Base-by-base conservation (phyloP, 1,140 invertebrate genomes). In the Coelopa frigida region DNA sequence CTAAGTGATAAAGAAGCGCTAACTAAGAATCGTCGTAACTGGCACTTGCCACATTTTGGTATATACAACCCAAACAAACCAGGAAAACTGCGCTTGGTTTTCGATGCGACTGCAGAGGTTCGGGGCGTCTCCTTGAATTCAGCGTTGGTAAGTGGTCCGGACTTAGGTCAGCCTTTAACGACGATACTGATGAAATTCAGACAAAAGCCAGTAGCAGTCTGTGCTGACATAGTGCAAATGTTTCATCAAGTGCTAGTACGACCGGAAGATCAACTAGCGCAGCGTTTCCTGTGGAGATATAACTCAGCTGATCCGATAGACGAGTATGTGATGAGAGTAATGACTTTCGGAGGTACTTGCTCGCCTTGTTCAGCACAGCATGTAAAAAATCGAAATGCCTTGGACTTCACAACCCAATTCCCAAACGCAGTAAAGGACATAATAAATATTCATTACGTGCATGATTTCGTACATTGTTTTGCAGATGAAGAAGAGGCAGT, bases 401-500 rank as follows among this genome's bases (percentile, higher is more conserved):
- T 42, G 17, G 27, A 47, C 7, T 61, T 55, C 45, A 20, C 23
- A 11, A 31, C 44, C 17, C 5, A 14, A 4, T 44, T 23, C n/a
- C 58, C 60, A 0, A 5, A 35, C 12, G 61, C 67, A 2, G 58
- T 52, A 11, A 12, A 55, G 0, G 60, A 57, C 0, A 58, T 72
- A 6, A 14, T 36, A 1, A 12, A 58, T 6, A 46, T 50, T 20
- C 59, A 61, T 36, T 70, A 70, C 38, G 65, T 68, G 53, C 64
- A 70, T 46, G 70, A 69, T 43, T 69, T 61, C 40, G 51, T 70
- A 6, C 59, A 65, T 40, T 59, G 59, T 44, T 38, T 52, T 5
- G 46, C 56, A 1, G 50, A 50, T 4, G 56, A 54, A 26, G 17
- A 32, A 3, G 51, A 54, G 8, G 58, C 60, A 0, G 51, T 45